These are phyloP conservation scores for Druon quercuslanigerum DNA, from an alignment of 1,140 invertebrate species.

Conservation along the genomic window DNA sequence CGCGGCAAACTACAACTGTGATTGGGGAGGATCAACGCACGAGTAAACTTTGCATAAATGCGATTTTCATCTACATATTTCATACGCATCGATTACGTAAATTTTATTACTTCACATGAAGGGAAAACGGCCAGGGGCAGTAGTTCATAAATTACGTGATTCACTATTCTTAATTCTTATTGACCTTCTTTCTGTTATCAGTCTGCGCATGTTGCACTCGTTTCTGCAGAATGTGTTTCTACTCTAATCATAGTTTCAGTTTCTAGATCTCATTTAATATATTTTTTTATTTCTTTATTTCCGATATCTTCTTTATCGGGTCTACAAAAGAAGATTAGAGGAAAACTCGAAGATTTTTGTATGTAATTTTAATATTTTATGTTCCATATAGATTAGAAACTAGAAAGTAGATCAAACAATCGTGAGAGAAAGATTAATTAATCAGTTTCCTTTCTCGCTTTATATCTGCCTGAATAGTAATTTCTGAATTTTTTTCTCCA, in stretches of 20 bases:
- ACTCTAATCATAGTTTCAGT: neutral
- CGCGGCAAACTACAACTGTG: constrained; percentile 13
- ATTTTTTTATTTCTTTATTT: neutral
- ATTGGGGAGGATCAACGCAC: constrained; percentile 21
- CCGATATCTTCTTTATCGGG: neutral
- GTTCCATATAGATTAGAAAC: constrained; percentile 18
- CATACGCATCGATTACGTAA: constrained; percentile 4
- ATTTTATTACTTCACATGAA: constrained; percentile 12
- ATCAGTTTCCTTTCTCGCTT: constrained; percentile 22
- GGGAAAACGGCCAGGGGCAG: constrained; percentile 27
- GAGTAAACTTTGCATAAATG: constrained; percentile 20
- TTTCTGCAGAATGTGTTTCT: neutral
- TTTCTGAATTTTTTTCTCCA: too few relatives aligned
- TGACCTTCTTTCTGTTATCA: constrained; percentile 22
- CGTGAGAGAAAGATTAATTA: constrained; percentile 1
- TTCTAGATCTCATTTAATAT: neutral
- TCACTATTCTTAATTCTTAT: neutral
- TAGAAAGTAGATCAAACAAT: constrained; percentile 18
- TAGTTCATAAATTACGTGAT: constrained; percentile 21
- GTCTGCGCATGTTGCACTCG: neutral
- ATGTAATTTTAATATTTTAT: neutral
- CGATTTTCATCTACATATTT: constrained; percentile 23
- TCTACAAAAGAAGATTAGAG: neutral
- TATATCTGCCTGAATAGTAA: neutral
- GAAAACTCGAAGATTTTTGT: neutral